A percentile compares a stretch with the other conserved stretches of the same genome.
Conservation (phyloP, 2,888 invertebrate genomes). For the Caenorhabditis drosophilae region DNA sequence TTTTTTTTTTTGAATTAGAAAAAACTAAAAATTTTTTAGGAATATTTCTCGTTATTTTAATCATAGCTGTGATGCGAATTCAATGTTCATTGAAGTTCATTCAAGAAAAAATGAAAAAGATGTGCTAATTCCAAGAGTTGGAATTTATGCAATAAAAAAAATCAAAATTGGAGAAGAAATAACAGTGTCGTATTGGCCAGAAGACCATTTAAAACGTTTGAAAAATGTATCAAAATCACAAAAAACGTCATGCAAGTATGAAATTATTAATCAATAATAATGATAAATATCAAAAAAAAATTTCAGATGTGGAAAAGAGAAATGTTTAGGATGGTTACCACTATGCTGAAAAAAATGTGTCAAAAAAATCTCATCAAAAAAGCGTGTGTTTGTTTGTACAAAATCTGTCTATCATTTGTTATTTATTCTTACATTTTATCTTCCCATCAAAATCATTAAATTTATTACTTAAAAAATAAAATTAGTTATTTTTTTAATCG, state of each 20-base stretch:
- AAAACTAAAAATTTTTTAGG: slow-evolving; percentile 2
- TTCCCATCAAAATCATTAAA: background rate
- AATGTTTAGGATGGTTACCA: background rate
- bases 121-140: slow-evolving; percentile 17
- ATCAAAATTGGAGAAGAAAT: slow-evolving; percentile 15
- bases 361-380: too few species aligned
- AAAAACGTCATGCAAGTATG: background rate
- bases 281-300: background rate
- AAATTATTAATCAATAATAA: too few species aligned
- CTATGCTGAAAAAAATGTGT: too few species aligned
- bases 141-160: slow-evolving; percentile 6
- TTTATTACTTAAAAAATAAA: background rate
- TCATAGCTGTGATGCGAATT: slow-evolving; percentile 15
- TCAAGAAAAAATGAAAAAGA: slow-evolving; percentile 2
- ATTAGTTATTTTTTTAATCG: background rate
- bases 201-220: too few species aligned
- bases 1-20: background rate
- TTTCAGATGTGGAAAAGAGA: background rate
- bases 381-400: too few species aligned
- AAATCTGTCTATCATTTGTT: background rate
- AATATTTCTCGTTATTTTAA: slow-evolving; percentile 22
- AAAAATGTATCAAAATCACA: background rate
- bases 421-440: background rate
- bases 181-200: slow-evolving; percentile 8
- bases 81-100: slow-evolving; percentile 14